Conservation (phyloP, 1,140 invertebrate genomes). For the Zeugodacus cucurbitae region DNA sequence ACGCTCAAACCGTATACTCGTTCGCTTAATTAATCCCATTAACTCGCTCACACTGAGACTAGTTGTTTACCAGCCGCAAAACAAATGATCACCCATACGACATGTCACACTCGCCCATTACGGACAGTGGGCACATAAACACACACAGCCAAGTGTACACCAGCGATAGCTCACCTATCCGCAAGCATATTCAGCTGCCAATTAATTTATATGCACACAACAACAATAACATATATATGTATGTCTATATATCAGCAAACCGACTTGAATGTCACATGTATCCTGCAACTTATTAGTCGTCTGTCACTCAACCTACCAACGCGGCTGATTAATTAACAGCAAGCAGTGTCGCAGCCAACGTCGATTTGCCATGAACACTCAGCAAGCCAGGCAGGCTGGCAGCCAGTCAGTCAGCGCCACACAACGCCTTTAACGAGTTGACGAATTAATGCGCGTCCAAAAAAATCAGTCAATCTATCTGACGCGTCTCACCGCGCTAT, state of each 20-base stretch:
- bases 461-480: conserved; percentile 22
- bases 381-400: no score
- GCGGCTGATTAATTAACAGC: conserved; percentile 23
- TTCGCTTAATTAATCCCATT: neutral
- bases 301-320: conserved; percentile 20
- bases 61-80: neutral
- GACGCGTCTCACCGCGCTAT: neutral
- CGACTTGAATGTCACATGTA: conserved; percentile 22
- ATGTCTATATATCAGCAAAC: neutral
- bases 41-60: neutral
- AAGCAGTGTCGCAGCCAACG: neutral
- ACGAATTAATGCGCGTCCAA: conserved; percentile 27
- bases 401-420: neutral
- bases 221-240: neutral
- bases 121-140: no score
- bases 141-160: neutral
- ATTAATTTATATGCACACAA: conserved; percentile 16
- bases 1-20: no score
- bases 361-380: neutral
- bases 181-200: conserved; percentile 9
- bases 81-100: neutral
- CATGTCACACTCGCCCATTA: neutral
- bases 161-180: neutral
- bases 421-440: neutral
- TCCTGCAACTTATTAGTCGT: conserved; percentile 20